phyloP scores from a whole-genome alignment of 2,797 vertebrate genomes.

The Syngnathus acus region DNA sequence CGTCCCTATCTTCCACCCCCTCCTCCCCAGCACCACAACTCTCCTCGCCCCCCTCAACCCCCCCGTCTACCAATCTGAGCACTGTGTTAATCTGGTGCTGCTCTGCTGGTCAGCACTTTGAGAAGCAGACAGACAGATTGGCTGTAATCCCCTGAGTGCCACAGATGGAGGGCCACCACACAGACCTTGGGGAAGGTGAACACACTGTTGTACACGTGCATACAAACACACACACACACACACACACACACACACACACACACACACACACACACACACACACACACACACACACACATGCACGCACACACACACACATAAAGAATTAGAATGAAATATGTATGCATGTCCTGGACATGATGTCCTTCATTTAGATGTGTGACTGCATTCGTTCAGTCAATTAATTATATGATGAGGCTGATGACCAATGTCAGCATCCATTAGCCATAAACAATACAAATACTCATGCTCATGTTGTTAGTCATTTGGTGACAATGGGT shows the following conservation, averaged over 20 bases:
- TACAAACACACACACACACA: constrained; percentile 1
- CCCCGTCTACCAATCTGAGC: constrained; percentile 42
- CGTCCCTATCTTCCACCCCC: constrained; percentile 10
- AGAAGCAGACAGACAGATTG: constrained; percentile 72
- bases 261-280: not conserved
- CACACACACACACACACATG: not conserved
- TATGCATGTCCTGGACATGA: not conserved
- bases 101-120: constrained; percentile 74
- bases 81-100: constrained; percentile 68
- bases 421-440: not conserved
- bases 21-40: not conserved
- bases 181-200: constrained; percentile 65
- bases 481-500: not conserved
- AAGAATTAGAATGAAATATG: constrained; percentile 17
- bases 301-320: constrained; percentile 1
- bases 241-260: constrained; percentile 1
- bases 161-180: constrained; percentile 62
- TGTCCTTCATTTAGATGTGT: constrained; percentile 2
- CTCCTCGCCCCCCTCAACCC: not conserved
- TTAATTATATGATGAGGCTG: not conserved
- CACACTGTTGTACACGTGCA: constrained; percentile 19
- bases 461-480: not conserved
- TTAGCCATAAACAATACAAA: not conserved
- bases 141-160: constrained; percentile 69
- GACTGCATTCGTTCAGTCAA: not conserved